Evolutionary conservation across 2,888 invertebrate genomes (phyloP), one percentile per base, ranked within the genome.

Genomic region (Hydropsyche betteni): DNA sequence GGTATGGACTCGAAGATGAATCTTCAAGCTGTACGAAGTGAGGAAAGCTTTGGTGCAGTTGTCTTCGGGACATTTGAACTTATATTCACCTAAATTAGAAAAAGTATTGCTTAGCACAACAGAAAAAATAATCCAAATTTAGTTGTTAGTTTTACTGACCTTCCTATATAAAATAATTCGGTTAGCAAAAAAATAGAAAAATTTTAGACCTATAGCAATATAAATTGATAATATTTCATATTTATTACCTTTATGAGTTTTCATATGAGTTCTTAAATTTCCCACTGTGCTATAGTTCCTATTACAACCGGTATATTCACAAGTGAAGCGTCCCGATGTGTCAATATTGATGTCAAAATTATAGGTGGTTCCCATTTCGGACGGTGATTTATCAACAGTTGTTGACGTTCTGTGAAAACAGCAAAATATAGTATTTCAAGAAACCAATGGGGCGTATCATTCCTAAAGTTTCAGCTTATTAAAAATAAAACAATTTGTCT

Each of bases 21-120:
- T 96, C 87, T 97, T 97, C 80, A 97, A 86, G 86, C 97, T 96
- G 86, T 97, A 97, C 38, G 97, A 97, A 34, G 97, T 97, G 76
- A 98, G 89, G 86, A 98, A 98, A 77, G 95, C 94, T 86, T 97
- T 97, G 77, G 94, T 94, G 85, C 98, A 98, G 80, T 90, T 90
- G 78, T 92, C 90, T 84, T 96, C 93, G 53, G 92, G 90, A 85
- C 97, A 98, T 86, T 94, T 93, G 86, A 97, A 98, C 82, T 94
- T 91, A 87, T 94, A 97, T 88, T 98, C 97, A 82, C 97, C 97
- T 97, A 44, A 44, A 44, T 8, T 44, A 6, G 3, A 8, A 44
- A 44, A 44, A 24, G 24, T 24, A 24, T 24, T 24, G 24, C 2
- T 24, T 24, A 24, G 1, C 2, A 24, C 24, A 24, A 24, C 2